Base-by-base conservation (phyloP, 2,888 invertebrate species). In the Zonitis immaculata region DNA sequence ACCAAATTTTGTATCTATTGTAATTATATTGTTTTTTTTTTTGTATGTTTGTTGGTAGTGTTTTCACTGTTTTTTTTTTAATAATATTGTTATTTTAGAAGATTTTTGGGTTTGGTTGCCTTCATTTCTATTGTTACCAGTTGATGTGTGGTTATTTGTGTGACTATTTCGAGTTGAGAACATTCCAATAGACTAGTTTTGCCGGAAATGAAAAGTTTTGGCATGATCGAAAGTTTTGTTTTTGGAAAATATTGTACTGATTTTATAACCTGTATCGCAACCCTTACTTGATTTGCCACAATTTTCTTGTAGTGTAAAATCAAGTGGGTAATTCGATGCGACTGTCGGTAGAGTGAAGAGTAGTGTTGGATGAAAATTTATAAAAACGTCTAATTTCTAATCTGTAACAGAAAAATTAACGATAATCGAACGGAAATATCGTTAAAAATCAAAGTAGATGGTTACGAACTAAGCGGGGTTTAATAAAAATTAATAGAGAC, bases 71-170 rank as follows among this genome's bases (percentile, higher is more conserved):
- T 28, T 20, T 47, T 18, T 11, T 58, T 53, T 42, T 47, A 46
- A 52, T 44, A 60, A 28, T 25, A 28, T 62, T 63, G 56, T n/a
- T n/a, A n/a, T n/a, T n/a, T 75, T 76, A 77, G 76, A 77, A 77
- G 78, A 78, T 73, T 74, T 76, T 74, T 52, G 56, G 76, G 72
- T 74, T 77, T 78, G 76, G 77, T 81, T 84, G 87, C 88, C 86
- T 87, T 87, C 87, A 85, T 82, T 71, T 69, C 88, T 90, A 89
- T 89, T 88, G 88, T 79, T 76, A 79, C 32, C 86, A 83, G 87
- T 82, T 82, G 84, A 83, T 82, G 84, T 85, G 80, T 82, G 79
- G 79, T 74, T n/a, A n/a, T 76, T 71, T 77, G 77, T 76, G 73
- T 84, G 84, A 82, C 86, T 88, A 85, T 87, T 85, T 82, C 81